A percentile compares a stretch with the other conserved stretches of the same genome.
Conservation (phyloP, 2,113 vertebrate genomes). For the Heterochromis multidens region DNA sequence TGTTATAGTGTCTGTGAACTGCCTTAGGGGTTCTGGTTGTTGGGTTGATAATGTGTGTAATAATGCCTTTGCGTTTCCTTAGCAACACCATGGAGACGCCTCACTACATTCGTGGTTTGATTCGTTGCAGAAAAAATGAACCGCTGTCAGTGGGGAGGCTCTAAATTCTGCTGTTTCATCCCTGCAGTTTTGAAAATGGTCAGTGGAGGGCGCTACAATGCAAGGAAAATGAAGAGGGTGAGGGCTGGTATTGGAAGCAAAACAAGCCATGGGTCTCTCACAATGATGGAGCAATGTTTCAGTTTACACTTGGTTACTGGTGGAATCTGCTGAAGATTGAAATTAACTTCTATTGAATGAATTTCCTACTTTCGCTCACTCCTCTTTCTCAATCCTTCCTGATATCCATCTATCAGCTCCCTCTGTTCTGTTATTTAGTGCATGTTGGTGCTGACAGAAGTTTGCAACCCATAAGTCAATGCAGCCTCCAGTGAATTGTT, state of each 20-base stretch:
- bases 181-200: constrained; percentile 26
- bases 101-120: constrained; percentile 33
- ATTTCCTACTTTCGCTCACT: constrained; percentile 23
- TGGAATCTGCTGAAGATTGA: constrained; percentile 46
- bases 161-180: constrained; percentile 69
- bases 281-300: constrained; percentile 43
- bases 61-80: constrained; percentile 54
- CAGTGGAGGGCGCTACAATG: constrained; percentile 63
- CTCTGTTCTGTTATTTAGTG: constrained; percentile 58
- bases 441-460: constrained; percentile 60
- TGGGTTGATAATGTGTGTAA: constrained; percentile 52
- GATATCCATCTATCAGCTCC: constrained; percentile 43
- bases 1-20: constrained; percentile 32
- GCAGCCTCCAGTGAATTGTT: constrained; percentile 46
- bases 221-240: constrained; percentile 32
- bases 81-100: constrained; percentile 53
- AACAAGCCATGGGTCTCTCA: background rate
- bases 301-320: constrained; percentile 25
- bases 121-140: constrained; percentile 22
- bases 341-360: constrained; percentile 57
- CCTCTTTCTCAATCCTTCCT: constrained; percentile 3
- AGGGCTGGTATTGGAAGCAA: background rate
- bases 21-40: constrained; percentile 31
- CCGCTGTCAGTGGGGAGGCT: constrained; percentile 17
- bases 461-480: constrained; percentile 60